Evolutionary conservation across 2,113 vertebrate species (phyloP).

Genomic region (Nipponia nippon): DNA sequence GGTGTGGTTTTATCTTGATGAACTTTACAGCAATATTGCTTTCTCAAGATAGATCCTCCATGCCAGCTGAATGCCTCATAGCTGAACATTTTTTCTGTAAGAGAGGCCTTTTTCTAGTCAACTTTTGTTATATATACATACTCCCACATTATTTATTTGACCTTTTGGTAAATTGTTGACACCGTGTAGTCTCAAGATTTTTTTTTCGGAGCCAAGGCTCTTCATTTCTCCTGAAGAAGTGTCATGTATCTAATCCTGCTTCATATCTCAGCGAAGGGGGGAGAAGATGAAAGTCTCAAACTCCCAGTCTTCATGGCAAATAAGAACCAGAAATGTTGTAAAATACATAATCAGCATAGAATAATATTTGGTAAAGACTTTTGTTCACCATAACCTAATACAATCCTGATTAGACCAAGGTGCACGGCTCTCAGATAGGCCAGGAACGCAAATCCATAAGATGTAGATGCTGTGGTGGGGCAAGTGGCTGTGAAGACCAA

Average conservation of each 20-base stretch:
- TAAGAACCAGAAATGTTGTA: neutral
- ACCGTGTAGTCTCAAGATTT: accelerated
- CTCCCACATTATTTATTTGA: neutral
- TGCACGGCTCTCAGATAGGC: accelerated
- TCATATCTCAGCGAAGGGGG: accelerated
- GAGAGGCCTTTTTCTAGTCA: neutral
- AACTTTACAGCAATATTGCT: neutral
- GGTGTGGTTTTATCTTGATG: neutral
- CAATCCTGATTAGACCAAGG: neutral
- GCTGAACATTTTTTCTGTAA: neutral
- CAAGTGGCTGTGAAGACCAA: neutral
- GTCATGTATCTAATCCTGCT: neutral
- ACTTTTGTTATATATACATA: neutral
- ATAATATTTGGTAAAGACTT: neutral
- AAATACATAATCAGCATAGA: neutral
- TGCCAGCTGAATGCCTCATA: neutral
- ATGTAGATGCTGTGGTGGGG: neutral
- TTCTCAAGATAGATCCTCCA: neutral
- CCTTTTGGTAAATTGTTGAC: neutral
- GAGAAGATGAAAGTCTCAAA: neutral
- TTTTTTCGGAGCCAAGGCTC: neutral
- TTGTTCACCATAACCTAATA: neutral
- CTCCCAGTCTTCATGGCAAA: neutral
- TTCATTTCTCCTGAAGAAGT: neutral
- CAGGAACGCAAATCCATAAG: neutral